phyloP scores from a whole-genome alignment of 1,140 invertebrate species.

The Mactra quadrangularis region DNA sequence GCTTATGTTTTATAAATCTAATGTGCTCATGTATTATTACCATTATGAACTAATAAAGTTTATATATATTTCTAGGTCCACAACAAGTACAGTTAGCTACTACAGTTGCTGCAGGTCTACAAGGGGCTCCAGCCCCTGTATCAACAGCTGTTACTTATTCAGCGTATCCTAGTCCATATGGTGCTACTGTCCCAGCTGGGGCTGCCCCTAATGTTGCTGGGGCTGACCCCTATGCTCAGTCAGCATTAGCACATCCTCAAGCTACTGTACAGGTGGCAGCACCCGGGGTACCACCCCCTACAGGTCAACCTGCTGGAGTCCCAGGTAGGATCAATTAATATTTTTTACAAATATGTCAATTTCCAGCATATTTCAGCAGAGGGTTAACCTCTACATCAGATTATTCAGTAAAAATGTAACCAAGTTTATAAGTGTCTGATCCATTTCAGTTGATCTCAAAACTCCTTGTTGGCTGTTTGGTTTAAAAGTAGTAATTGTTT shows the following conservation, averaged over 20 bases:
- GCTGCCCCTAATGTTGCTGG: constrained; percentile 12
- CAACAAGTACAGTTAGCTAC: constrained; percentile 44
- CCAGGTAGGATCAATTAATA: constrained; percentile 39
- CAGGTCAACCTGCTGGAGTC: constrained; percentile 31
- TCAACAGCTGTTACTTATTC: constrained; percentile 16
- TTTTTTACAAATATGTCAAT: no score
- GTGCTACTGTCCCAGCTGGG: constrained; percentile 23
- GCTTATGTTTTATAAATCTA: no score
- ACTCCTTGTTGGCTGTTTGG: no score
- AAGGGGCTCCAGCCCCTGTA: constrained; percentile 10
- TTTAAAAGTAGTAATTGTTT: no score
- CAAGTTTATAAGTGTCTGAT: no score
- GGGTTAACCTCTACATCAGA: no score
- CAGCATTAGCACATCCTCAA: constrained; percentile 18
- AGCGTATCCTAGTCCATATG: constrained; percentile 48
- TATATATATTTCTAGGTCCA: background rate
- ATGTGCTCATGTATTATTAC: no score
- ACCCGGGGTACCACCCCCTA: constrained; percentile 6
- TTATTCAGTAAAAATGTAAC: no score
- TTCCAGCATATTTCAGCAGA: no score
- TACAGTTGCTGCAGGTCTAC: constrained; percentile 32
- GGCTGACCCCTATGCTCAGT: constrained; percentile 46
- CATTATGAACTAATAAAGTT: no score
- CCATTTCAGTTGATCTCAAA: no score
- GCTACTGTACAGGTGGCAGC: constrained; percentile 33